Percentiles rank a stretch among this genome's conserved stretches.
These are phyloP conservation scores for Aurelia coerulea DNA, from an alignment of 30 jellyfish, hydroid and myxozoan species.

Conservation along the genomic window DNA sequence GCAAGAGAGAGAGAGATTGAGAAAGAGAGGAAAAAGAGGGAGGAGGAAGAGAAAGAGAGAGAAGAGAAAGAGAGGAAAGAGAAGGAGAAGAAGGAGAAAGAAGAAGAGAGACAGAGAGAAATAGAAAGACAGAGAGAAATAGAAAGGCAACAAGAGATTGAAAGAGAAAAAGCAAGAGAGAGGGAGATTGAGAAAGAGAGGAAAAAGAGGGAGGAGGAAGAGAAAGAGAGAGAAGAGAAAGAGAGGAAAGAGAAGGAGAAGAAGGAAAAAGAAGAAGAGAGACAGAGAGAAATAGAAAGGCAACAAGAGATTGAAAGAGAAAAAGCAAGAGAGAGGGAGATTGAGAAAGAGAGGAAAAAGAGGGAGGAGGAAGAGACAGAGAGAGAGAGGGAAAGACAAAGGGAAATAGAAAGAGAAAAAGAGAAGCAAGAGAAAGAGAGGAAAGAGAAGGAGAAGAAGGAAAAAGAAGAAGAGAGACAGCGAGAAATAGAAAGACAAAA, in stretches of 20 bases:
- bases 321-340: constrained; percentile 13
- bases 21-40: background rate
- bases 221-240: background rate
- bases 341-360: too few species aligned
- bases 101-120: background rate
- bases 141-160: background rate
- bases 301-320: background rate
- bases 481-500: too few species aligned
- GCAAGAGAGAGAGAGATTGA: too few species aligned
- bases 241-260: background rate
- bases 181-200: too few species aligned
- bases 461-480: too few species aligned
- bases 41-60: background rate
- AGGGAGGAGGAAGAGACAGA: background rate
- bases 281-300: constrained; percentile 4
- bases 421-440: too few species aligned
- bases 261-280: background rate
- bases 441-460: too few species aligned
- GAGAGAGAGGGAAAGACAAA: constrained; percentile 2
- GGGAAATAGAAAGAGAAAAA: too few species aligned
- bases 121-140: background rate
- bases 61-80: background rate
- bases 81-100: background rate
- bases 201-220: background rate
- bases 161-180: background rate